A percentile compares a stretch with the other conserved stretches of the same genome.
These are phyloP conservation scores for Plebejus melissa DNA, from an alignment of 2,888 invertebrate genomes.

Conservation along the genomic window DNA sequence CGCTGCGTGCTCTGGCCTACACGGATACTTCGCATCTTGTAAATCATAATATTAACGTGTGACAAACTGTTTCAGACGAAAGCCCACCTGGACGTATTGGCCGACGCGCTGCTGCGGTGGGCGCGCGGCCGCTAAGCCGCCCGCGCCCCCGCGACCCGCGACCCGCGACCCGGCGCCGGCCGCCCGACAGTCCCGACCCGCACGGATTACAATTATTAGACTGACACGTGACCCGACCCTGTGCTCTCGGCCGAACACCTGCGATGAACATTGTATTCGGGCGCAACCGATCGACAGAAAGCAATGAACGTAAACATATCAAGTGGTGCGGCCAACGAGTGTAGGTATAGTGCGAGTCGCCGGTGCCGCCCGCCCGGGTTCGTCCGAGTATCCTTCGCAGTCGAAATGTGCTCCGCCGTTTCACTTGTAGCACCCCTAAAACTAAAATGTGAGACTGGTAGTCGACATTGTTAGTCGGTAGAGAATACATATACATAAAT, in stretches of 20 bases:
- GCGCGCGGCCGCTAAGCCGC: conserved; percentile 91
- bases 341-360: conserved; percentile 63
- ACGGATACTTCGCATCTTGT: neutral
- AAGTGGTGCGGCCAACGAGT: conserved; percentile 70
- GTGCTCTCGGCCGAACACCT: conserved; percentile 60
- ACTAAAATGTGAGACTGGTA: conserved; percentile 80
- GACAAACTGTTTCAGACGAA: conserved; percentile 87
- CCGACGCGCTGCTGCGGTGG: conserved; percentile 96
- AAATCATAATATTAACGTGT: neutral
- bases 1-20: neutral
- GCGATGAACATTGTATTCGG: conserved; percentile 62
- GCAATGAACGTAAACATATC: conserved; percentile 74
- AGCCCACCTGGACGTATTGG: conserved; percentile 95
- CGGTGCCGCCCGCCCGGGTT: conserved; percentile 53
- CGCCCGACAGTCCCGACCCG: conserved; percentile 51
- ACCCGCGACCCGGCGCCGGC: conserved; percentile 48
- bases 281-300: conserved; percentile 60
- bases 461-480: conserved; percentile 77
- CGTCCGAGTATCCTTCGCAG: conserved; percentile 68
- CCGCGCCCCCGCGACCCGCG: conserved; percentile 45
- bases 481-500: conserved; percentile 67
- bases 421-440: conserved; percentile 74
- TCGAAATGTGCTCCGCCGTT: conserved; percentile 66
- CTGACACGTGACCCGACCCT: conserved; percentile 46
- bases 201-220: conserved; percentile 46